Percentiles rank a stretch among this genome's conserved stretches.
Conservation (phyloP, 2,797 vertebrate genomes). For the Aplochiton taeniatus region DNA sequence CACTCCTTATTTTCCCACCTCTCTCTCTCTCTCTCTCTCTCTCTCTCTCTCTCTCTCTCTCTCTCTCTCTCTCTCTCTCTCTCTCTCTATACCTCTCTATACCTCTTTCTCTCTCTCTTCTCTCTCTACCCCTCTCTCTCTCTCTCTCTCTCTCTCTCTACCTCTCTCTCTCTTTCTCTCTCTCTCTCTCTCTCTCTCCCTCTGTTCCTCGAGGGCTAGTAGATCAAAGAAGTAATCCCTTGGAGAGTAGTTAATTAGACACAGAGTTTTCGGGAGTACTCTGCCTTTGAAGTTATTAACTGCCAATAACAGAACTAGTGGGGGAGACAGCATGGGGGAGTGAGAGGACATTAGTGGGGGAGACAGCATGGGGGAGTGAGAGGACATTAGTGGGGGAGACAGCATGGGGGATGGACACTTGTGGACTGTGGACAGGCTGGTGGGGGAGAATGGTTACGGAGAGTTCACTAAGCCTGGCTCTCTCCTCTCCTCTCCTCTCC, state of each 20-base stretch:
- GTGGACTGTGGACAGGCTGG: too few species aligned
- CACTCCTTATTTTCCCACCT: not conserved
- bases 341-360: not conserved
- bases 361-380: not conserved
- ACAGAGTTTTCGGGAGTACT: slow-evolving; percentile 41
- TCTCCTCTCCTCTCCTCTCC: too few species aligned
- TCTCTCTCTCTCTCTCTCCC: slow-evolving; percentile 15
- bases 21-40: not conserved
- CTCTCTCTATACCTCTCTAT: slow-evolving; percentile 8
- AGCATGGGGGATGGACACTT: not conserved
- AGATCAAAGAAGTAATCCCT: slow-evolving; percentile 52
- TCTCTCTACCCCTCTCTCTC: slow-evolving; percentile 8
- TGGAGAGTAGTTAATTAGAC: slow-evolving; percentile 54
- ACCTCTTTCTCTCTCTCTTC: slow-evolving; percentile 12
- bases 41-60: not conserved
- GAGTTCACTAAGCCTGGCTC: too few species aligned
- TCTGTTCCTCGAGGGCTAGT: slow-evolving; percentile 33
- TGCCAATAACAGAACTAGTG: slow-evolving; percentile 20
- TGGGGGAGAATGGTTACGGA: not conserved
- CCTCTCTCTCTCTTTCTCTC: slow-evolving; percentile 1
- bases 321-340: not conserved
- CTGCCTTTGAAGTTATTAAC: slow-evolving; percentile 48
- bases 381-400: not conserved
- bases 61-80: slow-evolving; percentile 6
- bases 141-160: slow-evolving; percentile 5